Evolutionary conservation across 1,140 invertebrate species (phyloP).

Genomic region (fruit fly (Drosophila melanogaster)): Release_6_plus_ISO1_MT NC_004354.4:5508501-5509000

Average conservation of each 20-base stretch:
- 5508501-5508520: too few relatives aligned
- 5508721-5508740: slow-evolving; percentile 54
- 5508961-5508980: slow-evolving; percentile 1
- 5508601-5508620: background rate
- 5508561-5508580: too few relatives aligned
- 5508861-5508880: background rate
- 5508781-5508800: background rate
- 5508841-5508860: slow-evolving; percentile 1
- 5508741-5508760: slow-evolving; percentile 58
- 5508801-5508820: slow-evolving; percentile 18
- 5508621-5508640: background rate
- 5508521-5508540: too few relatives aligned
- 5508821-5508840: slow-evolving; percentile 16
- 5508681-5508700: slow-evolving; percentile 74
- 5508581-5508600: too few relatives aligned
- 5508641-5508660: background rate
- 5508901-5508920: slow-evolving; percentile 29
- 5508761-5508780: slow-evolving; percentile 39
- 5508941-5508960: background rate
- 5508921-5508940: background rate
- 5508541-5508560: too few relatives aligned
- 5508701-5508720: slow-evolving; percentile 74
- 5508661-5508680: slow-evolving; percentile 19
- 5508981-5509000: background rate
- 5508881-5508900: slow-evolving; percentile 39